Evolutionary conservation across 2,888 invertebrate genomes (phyloP).

Genomic region (Philaethria dido): DNA sequence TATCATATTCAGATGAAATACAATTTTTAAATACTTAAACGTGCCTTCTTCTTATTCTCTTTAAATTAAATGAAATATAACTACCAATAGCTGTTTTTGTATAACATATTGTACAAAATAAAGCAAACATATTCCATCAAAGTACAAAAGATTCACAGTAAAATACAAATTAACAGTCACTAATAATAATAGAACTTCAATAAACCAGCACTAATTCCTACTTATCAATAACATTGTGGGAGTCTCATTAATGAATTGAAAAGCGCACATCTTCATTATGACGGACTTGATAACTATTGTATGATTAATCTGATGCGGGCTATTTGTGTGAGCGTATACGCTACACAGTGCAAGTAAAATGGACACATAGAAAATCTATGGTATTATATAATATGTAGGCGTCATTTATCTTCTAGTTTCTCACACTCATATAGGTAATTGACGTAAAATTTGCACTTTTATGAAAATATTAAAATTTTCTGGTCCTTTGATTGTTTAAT

Average conservation of each 20-base stretch:
- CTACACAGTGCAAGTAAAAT: conserved; percentile 42
- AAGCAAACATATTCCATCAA: neutral
- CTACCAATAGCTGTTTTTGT: neutral
- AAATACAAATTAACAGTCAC: conserved; percentile 61
- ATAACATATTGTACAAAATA: neutral
- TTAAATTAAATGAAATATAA: too few relatives aligned
- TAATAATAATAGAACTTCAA: conserved; percentile 65
- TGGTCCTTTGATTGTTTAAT: too few relatives aligned
- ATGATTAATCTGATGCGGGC: conserved; percentile 70
- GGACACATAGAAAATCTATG: conserved; percentile 54
- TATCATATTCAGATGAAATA: too few relatives aligned
- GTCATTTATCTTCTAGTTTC: conserved; percentile 74
- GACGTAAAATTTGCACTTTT: conserved; percentile 62
- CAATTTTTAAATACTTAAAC: too few relatives aligned
- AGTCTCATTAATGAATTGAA: conserved; percentile 76
- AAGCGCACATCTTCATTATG: conserved; percentile 77
- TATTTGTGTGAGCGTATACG: conserved; percentile 56
- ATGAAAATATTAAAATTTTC: neutral
- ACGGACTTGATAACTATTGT: conserved; percentile 71
- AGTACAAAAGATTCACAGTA: conserved; percentile 32
- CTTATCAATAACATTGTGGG: conserved; percentile 70
- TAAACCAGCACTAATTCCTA: conserved; percentile 58
- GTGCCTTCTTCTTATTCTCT: too few relatives aligned
- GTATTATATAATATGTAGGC: conserved; percentile 55
- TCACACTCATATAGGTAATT: conserved; percentile 73